Evolutionary conservation across 2,113 vertebrate species (phyloP).

Genomic region (Zosterops lateralis): DNA sequence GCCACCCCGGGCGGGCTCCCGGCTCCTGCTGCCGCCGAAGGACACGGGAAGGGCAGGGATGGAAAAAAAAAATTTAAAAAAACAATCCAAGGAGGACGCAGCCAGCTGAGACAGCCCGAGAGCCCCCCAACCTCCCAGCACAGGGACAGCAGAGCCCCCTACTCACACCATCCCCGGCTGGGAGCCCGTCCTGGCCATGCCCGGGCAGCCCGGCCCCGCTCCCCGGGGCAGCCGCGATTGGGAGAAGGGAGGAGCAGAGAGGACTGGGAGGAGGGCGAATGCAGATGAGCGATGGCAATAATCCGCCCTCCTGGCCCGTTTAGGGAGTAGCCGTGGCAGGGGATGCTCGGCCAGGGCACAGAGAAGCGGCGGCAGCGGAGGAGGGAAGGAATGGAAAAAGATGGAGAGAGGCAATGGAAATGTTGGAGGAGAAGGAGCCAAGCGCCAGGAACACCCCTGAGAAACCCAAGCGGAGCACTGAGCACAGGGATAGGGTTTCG

Average conservation of each 20-base stretch:
- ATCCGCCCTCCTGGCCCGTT: neutral
- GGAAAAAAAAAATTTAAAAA: neutral
- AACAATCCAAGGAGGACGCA: neutral
- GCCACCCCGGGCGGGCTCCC: neutral
- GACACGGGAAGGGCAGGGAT: conserved; percentile 42
- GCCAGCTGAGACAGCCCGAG: neutral
- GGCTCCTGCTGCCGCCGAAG: neutral
- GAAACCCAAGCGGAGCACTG: neutral
- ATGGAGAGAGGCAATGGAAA: neutral
- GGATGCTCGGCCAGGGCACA: rapidly evolving
- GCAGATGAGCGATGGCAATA: conserved; percentile 6
- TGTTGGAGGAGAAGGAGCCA: neutral
- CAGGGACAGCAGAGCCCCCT: neutral
- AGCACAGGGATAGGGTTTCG: neutral
- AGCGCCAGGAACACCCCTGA: neutral
- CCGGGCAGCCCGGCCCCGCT: neutral
- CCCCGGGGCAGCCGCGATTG: neutral
- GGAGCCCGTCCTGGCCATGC: rapidly evolving
- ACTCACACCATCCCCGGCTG: neutral
- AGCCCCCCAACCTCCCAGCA: neutral
- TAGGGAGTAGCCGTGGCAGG: neutral
- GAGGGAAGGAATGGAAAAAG: neutral
- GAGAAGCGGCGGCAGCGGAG: neutral
- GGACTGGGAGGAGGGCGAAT: neutral
- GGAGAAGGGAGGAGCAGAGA: conserved; percentile 41